Base-by-base conservation (phyloP, 2,113 vertebrate species). In the Toxotes jaculatrix region DNA sequence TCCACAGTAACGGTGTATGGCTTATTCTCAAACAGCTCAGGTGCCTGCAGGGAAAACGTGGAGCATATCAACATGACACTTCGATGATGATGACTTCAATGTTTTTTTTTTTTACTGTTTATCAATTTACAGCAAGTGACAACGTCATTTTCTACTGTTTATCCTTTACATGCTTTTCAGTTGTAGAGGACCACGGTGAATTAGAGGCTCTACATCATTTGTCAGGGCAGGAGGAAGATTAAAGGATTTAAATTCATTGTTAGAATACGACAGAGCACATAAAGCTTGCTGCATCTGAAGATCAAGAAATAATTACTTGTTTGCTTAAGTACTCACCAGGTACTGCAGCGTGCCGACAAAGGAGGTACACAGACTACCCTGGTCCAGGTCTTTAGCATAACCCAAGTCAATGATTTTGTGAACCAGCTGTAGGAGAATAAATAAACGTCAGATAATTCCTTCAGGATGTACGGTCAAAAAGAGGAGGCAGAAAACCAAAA, bases 321-420 rank as follows among this genome's bases (percentile, higher is more conserved):
- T 32, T 45, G 59, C 95, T 96, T 36, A 38, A 9, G 19, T 4
- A 36, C 67, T 40, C 87, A 99, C 98, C 97, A 99, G 92, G 90
- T 99, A 99, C 63, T 99, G 98, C 45, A 99, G 89, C 0, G 98
- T 99, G 88, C 98, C 98, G 49, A 99, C 98, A 87, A 99, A 99
- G 0, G 98, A 99, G 13, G 98, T 99, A 77, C 98, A 99, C 14
- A 99, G 94, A 84, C 97, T 99, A 83, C 98, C 98, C 89, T 99
- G 98, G 92, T 99, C 98, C 89, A 99, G 92, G 90, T 99, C 98
- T 93, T 99, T 99, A 79, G 98, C 98, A 5, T 99, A 99, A 62
- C 98, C 98, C 91, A 99, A 76, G 88, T 99, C 98, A 68, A 99
- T 99, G 91, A 99, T 99, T 94, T 99, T 99, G 90, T 99, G 97